phyloP scores from a whole-genome alignment of 2,888 invertebrate genomes.

The Coleophora deauratella region DNA sequence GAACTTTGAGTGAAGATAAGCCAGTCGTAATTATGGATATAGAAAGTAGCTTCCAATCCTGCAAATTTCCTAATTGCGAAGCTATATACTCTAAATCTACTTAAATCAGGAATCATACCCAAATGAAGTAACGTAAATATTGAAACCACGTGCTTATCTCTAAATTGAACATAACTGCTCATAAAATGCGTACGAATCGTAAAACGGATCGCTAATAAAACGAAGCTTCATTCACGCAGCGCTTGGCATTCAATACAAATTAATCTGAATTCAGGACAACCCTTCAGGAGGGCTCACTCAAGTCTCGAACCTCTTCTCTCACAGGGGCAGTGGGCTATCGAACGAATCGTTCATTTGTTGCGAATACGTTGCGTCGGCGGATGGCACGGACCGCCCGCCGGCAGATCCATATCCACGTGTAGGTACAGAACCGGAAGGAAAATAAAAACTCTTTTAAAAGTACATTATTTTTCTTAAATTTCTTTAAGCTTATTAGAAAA shows the following conservation, averaged over 20 bases:
- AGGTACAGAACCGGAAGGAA: constrained; percentile 27
- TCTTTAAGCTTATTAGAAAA: not conserved
- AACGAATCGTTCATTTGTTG: constrained; percentile 65
- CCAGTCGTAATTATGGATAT: too few species aligned
- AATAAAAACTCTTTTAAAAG: constrained; percentile 29
- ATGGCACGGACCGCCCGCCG: constrained; percentile 17
- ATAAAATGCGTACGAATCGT: constrained; percentile 15
- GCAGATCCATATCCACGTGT: constrained; percentile 60
- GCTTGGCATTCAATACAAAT: constrained; percentile 28
- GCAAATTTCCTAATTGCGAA: too few species aligned
- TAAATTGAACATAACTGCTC: not conserved
- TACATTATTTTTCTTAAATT: not conserved
- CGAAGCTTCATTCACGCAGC: constrained; percentile 15
- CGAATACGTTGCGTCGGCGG: constrained; percentile 38
- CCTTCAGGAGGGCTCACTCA: constrained; percentile 51
- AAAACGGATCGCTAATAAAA: constrained; percentile 4
- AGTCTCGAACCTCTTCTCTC: constrained; percentile 35
- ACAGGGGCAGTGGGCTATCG: constrained; percentile 74
- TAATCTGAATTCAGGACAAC: constrained; percentile 49
- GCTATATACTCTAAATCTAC: too few species aligned
- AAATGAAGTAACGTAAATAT: too few species aligned
- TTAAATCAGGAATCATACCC: too few species aligned
- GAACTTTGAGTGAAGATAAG: too few species aligned
- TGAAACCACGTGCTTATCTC: too few species aligned
- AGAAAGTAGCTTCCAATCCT: too few species aligned